Base-by-base conservation (phyloP, 2,797 vertebrate species). In the Acrossocheilus wenchowensis region DNA sequence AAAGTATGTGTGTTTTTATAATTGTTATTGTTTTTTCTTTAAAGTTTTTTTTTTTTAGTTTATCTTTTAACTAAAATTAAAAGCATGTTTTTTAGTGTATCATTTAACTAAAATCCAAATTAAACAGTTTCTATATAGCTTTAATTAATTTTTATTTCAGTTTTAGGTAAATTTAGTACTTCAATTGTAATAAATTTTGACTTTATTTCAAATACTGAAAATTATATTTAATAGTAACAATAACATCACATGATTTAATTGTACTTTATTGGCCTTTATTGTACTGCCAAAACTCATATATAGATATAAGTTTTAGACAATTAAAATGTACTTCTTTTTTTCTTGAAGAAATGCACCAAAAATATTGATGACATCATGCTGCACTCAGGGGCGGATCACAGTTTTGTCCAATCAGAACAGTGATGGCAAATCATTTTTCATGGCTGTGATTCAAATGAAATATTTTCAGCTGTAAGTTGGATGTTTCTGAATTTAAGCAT, bases 311-410 rank as follows among this genome's bases (percentile, higher is more conserved):
- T 5, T 30, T 30, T 34, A 30, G 26, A 34, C 9, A 36, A 52
- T 77, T 52, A 12, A 77, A 54, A 77, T 77, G 0, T 3, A 17
- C 14, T 17, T 68, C 14, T 17, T 68, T 68, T 34, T 17, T 14
- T 73, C 14, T 2, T 5, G 4, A 30, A 77, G 48, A 77, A 48
- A 69, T 39, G 66, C 7, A 39, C 66, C 36, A 39, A 2, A 69
- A 23, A 36, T 36, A 36, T 23, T 36, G 10, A 77, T 77, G 74
- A 54, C 74, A 77, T 77, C 74, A 77, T 54, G 30, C 74, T 77
- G 74, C 17, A 77, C 48, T 54, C 2, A 3, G 19, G 30, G 74
- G 48, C 19, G 48, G 21, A 12, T 36, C 50, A 11, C 52, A 21
- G 21, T 39, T 12, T 8, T 4, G 19, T 77, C 50, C 30, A 57